Percentiles rank a stretch among this genome's conserved stretches.
These are phyloP conservation scores for Ctenomys sociabilis DNA, from an alignment of 2,113 vertebrate species.

Conservation along the genomic window DNA sequence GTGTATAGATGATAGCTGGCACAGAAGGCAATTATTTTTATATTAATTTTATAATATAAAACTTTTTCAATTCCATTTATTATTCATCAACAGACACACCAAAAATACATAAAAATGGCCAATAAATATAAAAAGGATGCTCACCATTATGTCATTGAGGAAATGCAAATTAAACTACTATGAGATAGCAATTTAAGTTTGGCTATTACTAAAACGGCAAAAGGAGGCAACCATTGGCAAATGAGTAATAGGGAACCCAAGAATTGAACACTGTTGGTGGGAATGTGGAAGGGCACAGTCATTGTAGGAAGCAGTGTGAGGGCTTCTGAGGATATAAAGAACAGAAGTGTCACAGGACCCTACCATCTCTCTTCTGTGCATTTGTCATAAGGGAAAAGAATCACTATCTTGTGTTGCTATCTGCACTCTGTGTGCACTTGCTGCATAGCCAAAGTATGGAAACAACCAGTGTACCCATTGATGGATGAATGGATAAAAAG, in stretches of 20 bases:
- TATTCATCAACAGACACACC: background rate
- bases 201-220: background rate
- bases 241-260: background rate
- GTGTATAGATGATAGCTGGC: background rate
- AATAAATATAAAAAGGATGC: background rate
- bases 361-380: background rate
- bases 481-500: background rate
- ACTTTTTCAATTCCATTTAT: slow-evolving; percentile 16
- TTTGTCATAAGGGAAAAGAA: background rate
- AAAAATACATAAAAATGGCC: background rate
- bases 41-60: background rate
- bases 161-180: background rate
- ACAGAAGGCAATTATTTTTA: background rate
- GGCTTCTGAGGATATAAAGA: background rate
- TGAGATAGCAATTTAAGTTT: background rate
- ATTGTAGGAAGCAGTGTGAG: background rate
- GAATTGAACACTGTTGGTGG: background rate
- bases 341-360: background rate
- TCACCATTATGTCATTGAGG: background rate
- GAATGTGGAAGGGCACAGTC: background rate
- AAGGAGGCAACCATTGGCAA: background rate
- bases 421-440: background rate
- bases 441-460: background rate
- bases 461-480: background rate
- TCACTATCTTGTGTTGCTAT: background rate